A percentile compares a stretch with the other conserved stretches of the same genome.
Conservation (phyloP, 2,888 invertebrate species). For the Myopa testacea region DNA sequence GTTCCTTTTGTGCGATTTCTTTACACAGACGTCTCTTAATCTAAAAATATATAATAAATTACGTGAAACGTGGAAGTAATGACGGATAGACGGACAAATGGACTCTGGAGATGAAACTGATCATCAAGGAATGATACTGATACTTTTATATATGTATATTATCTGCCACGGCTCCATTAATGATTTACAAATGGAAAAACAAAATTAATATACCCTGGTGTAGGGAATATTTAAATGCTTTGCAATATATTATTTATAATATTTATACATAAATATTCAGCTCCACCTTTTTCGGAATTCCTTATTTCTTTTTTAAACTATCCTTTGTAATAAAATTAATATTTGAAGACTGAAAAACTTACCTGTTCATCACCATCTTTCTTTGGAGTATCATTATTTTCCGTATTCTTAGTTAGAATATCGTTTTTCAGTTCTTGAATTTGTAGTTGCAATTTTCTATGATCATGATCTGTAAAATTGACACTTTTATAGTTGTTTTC, state of each 20-base stretch:
- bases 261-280: too few species aligned
- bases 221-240: too few species aligned
- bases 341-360: slow-evolving; percentile 1
- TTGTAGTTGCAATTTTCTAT: slow-evolving; percentile 52
- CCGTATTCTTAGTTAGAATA: slow-evolving; percentile 48
- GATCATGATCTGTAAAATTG: slow-evolving; percentile 49
- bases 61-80: too few species aligned
- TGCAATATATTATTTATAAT: too few species aligned
- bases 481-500: neutral
- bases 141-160: too few species aligned
- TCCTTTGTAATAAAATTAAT: too few species aligned
- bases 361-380: slow-evolving; percentile 49
- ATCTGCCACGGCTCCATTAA: too few species aligned
- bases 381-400: slow-evolving; percentile 47
- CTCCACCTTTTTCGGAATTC: too few species aligned
- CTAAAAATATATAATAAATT: slow-evolving; percentile 49
- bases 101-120: neutral
- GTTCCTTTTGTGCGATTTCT: slow-evolving; percentile 58
- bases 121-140: too few species aligned
- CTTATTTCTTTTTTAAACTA: too few species aligned
- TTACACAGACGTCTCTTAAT: slow-evolving; percentile 59
- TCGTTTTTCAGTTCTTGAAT: slow-evolving; percentile 56
- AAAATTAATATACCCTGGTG: too few species aligned
- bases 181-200: too few species aligned
- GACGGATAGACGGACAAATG: neutral